Base-by-base conservation (phyloP, 2,797 vertebrate genomes). In the Manis crassicaudata region DNA sequence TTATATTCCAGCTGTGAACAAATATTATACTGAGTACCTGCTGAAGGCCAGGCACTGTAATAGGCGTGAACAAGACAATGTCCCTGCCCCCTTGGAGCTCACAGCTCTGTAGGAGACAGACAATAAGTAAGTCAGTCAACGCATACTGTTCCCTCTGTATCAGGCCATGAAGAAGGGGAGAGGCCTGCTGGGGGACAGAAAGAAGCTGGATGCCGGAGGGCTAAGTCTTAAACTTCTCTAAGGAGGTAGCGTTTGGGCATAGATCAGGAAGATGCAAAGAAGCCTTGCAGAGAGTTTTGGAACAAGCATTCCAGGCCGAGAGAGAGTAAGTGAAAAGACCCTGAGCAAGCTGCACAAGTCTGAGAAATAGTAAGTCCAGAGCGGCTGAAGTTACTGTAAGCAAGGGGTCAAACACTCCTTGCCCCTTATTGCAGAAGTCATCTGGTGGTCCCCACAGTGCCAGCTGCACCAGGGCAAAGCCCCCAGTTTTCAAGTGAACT, bases 261-360 rank as follows among this genome's bases (percentile, higher is more conserved):
- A 52, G 56, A n/a, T 25, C 50, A 62, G 68, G 62, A 91, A 68
- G 72, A 88, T 13, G 35, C n/a, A 7, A 52, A 86, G 27, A 82
- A 86, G 46, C 52, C 21, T 21, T 1, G 23, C 40, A n/a, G 27
- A 75, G 73, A 52, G 73, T 63, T 72, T 40, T 76, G 56, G 40
- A 35, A 18, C 87, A 87, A 87, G 65, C 91, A 88, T 85, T 94
- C 65, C 65, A 75, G 58, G 52, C 35, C 67, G 52, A 95, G 60
- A 35, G 35, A 43, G 35, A 5, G 63, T 17, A 54, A 37, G 58
- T 23, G 6, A 58, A 46, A 50, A 97, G 56, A 58, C 29, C 29
- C 46, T n/a, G 6, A 87, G 54, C 37, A 52, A 72, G 54, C 43
- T 72, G 68, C 88, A 68, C 18, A 73, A 62, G 50, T 76, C 10